Base-by-base conservation (phyloP, 2,797 vertebrate species). In the Pseudochromis fuscus region DNA sequence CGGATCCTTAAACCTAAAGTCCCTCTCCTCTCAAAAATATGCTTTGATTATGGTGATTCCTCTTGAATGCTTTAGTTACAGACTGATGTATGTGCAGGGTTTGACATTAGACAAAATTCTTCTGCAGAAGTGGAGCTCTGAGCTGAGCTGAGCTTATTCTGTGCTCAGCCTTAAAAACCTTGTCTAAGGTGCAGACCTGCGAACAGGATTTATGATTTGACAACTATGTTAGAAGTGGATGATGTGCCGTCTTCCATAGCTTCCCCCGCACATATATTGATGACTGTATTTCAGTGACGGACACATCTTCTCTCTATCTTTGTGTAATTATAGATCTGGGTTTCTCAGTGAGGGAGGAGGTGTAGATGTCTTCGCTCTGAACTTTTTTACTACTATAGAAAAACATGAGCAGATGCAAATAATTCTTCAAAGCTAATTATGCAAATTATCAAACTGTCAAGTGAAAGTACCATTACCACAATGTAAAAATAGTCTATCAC, bases 51-150 rank as follows among this genome's bases (percentile, higher is more conserved):
- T 48, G 48, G 59, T 37, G 48, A 30, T 35, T 49, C 23, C 59
- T 35, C 44, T 35, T 0, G 16, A 44, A 11, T 49, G 23, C 30
- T 67, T 58, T 0, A 40, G 35, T 11, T 37, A 51, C 46, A 33
- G 21, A 68, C 13, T 51, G 23, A 49, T 62, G 33, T 30, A 35
- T 37, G 45, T 62, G 45, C 35, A 13, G 21, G 25, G 44, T 52
- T 16, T 56, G 52, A 58, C 42, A 67, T 59, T 61, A 48, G 58
- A 61, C 18, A 7, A 51, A 61, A 45, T 30, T 48, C n/a, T 48
- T 46, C 42, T n/a, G 35, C 52, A 56, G 42, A 57, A 67, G 56
- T 57, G 42, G 18, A 67, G n/a, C n/a, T n/a, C n/a, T n/a, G n/a
- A n/a, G n/a, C n/a, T n/a, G n/a, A n/a, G n/a, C n/a, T n/a, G n/a